A percentile compares a stretch with the other conserved stretches of the same genome.
These are phyloP conservation scores for Fulmarus glacialis DNA, from an alignment of 2,113 vertebrate genomes.

Conservation along the genomic window DNA sequence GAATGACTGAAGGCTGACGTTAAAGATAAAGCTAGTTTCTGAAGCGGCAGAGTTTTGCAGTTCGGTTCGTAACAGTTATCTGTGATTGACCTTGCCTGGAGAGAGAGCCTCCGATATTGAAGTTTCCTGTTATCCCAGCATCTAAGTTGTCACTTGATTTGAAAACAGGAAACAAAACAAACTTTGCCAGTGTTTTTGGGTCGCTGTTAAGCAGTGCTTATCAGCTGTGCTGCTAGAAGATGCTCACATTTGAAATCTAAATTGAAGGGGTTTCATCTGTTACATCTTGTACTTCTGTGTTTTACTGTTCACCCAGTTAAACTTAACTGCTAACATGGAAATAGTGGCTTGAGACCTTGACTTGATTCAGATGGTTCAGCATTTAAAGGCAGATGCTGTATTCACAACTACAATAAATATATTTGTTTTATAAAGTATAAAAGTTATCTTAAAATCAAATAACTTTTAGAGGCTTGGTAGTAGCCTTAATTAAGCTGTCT, in stretches of 20 bases:
- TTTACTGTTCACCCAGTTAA: background rate
- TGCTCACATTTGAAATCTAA: background rate
- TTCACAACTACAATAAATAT: background rate
- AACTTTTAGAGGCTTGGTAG: background rate
- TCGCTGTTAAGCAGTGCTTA: background rate
- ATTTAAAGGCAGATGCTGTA: background rate
- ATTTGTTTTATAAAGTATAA: background rate
- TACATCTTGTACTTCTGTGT: background rate
- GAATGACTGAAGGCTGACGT: background rate
- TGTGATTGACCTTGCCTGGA: background rate
- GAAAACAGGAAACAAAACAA: slow-evolving; percentile 41
- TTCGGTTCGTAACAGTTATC: background rate
- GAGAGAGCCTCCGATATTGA: background rate
- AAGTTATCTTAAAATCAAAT: background rate
- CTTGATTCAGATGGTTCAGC: background rate
- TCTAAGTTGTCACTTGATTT: slow-evolving; percentile 10
- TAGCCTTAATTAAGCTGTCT: background rate
- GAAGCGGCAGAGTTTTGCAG: background rate
- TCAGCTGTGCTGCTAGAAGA: background rate
- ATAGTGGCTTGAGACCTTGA: background rate
- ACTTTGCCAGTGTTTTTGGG: background rate
- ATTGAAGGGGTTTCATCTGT: background rate
- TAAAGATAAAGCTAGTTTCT: background rate
- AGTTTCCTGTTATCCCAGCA: slow-evolving; percentile 23
- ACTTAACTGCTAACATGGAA: background rate